Base-by-base conservation (phyloP, 2,888 invertebrate genomes). In the Schizaphis graminum region DNA sequence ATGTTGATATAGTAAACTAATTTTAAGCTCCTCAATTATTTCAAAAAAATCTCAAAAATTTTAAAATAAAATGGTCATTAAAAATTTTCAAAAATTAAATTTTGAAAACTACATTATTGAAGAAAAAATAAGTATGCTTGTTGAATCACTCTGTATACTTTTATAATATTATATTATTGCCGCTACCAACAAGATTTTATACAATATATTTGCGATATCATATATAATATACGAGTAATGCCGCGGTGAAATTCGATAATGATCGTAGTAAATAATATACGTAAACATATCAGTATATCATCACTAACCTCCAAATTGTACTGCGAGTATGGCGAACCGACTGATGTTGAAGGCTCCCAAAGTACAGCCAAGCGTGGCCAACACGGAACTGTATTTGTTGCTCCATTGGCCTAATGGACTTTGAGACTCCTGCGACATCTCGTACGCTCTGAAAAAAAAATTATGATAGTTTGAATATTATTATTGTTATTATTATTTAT, bases 281-380 rank as follows among this genome's bases (percentile, higher is more conserved):
- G 28, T 86, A n/a, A 86, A 16, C 44, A 86, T 11, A 56, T 7
- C 41, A 44, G 41, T 44, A 44, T 44, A 44, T 44, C 47, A 44
- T 44, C 47, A 95, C 96, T 97, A 96, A 97, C 98, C 98, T 96
- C 98, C 98, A 96, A 98, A 98, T 95, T 98, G 98, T 95, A 98
- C 97, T 95, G 98, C 98, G 95, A 98, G 97, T 95, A 98, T 97
- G 95, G 98, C 97, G 96, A 98, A 98, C 95, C 98, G 97, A 95
- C 98, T 98, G 95, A 98, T 97, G 96, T 98, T 98, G 96, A 98
- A 98, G 94, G 98, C 97, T 92, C 98, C 98, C 95, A 98, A 96
- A 89, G 98, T 98, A 96, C 98, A 98, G 95, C 98, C 97, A 88
- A 98, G 96, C 95, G 98, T 97, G 49, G 98, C 98, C 95, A 98